A percentile compares a stretch with the other conserved stretches of the same genome.
Evolutionary conservation across 2,797 vertebrate genomes (phyloP).

Genomic region (Pteronotus mesoamericanus): DNA sequence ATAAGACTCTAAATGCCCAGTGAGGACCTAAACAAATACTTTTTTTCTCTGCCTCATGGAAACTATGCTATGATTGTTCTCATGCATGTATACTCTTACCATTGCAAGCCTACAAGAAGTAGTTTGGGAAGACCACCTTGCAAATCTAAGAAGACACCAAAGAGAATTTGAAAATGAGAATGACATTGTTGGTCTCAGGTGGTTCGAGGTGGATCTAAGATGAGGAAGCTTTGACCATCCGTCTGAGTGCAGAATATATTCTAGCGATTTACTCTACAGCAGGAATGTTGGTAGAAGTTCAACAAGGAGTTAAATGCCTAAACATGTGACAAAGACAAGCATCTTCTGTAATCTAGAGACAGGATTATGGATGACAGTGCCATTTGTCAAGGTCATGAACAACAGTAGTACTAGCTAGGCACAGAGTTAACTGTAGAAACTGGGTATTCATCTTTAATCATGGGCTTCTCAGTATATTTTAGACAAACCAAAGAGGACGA

Average conservation of each 20-base stretch:
- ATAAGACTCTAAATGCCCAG: neutral
- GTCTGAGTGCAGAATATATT: neutral
- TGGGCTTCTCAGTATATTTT: neutral
- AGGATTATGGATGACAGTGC: neutral
- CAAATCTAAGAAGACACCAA: neutral
- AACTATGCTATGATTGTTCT: neutral
- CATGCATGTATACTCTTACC: neutral
- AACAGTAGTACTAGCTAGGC: neutral
- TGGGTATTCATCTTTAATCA: neutral
- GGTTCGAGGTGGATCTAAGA: neutral
- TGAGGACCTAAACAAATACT: neutral
- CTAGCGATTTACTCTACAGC: neutral
- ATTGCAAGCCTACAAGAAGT: neutral
- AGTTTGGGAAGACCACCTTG: neutral
- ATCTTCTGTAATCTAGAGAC: neutral
- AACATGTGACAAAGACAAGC: neutral
- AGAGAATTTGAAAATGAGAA: neutral
- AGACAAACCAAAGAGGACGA: neutral
- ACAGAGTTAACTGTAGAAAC: neutral
- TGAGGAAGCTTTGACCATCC: neutral
- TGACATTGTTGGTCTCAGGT: neutral
- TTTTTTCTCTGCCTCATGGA: neutral
- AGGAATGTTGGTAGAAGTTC: neutral
- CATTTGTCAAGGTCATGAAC: neutral
- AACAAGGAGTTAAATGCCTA: neutral